Evolutionary conservation across 1,140 invertebrate genomes (phyloP).

Genomic region (Drosophila nannoptera): DNA sequence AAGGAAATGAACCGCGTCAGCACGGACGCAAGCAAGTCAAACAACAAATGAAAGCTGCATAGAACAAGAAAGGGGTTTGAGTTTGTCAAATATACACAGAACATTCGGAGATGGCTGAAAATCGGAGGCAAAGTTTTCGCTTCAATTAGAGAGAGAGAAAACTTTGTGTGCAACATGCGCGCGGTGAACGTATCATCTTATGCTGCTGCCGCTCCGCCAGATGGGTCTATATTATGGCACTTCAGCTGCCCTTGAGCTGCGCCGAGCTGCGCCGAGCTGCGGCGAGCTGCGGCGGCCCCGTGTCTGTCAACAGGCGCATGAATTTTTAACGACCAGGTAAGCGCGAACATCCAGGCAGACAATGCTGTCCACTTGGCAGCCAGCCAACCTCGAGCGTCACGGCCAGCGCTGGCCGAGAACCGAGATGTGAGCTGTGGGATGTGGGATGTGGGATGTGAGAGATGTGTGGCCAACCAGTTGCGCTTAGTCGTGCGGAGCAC

Average conservation of each 20-base stretch:
- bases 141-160: constrained; percentile 53
- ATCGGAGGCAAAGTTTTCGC: constrained; percentile 37
- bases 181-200: not conserved
- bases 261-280: not conserved
- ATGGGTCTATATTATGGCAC: constrained; percentile 16
- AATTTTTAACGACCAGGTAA: constrained; percentile 47
- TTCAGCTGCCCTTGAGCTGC: not conserved
- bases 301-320: constrained; percentile 46
- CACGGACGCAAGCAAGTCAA: constrained; percentile 29
- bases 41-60: constrained; percentile 21
- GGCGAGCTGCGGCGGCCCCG: constrained; percentile 14
- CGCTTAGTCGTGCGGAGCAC: constrained; percentile 49
- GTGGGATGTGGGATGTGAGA: constrained; percentile 14
- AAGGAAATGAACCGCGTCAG: constrained; percentile 61
- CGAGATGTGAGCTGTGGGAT: not conserved
- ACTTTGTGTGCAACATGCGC: constrained; percentile 1
- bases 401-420: not conserved
- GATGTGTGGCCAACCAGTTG: constrained; percentile 59
- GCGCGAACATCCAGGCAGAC: constrained; percentile 21
- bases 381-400: constrained; percentile 15
- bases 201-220: not conserved
- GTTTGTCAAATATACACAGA: constrained; percentile 35
- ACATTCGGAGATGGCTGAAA: constrained; percentile 11
- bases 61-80: constrained; percentile 34
- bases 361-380: constrained; percentile 26